Evolutionary conservation across 2,797 vertebrate species (phyloP).

Genomic region (Etheostoma perlongum): DNA sequence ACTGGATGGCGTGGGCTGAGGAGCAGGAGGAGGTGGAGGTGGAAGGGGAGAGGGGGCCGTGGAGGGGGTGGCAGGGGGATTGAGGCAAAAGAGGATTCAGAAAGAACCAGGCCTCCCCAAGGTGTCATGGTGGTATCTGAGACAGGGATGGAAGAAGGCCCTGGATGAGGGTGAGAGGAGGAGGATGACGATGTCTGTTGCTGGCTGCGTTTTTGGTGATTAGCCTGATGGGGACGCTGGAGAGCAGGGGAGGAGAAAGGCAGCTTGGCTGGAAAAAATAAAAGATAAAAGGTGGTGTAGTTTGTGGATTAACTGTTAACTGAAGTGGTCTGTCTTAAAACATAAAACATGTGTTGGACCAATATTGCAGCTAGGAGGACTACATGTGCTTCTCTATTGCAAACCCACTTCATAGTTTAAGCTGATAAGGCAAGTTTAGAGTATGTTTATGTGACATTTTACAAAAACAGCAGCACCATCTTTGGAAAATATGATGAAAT

Average conservation of each 20-base stretch:
- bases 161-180: constrained; percentile 46
- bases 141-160: constrained; percentile 47
- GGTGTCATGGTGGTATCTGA: constrained; percentile 77
- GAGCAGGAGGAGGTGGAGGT: constrained; percentile 42
- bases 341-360: neutral
- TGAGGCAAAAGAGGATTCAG: constrained; percentile 78
- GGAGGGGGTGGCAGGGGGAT: constrained; percentile 63
- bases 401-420: neutral
- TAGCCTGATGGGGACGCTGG: constrained; percentile 48
- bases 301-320: neutral
- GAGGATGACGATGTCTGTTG: constrained; percentile 26
- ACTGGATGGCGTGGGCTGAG: constrained; percentile 34
- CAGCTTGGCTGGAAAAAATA: constrained; percentile 54
- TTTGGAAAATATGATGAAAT: constrained; percentile 1
- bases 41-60: constrained; percentile 29
- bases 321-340: neutral
- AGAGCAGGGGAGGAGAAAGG: constrained; percentile 27
- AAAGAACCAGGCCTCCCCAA: constrained; percentile 73
- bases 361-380: neutral
- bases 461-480: neutral
- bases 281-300: neutral
- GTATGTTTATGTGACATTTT: neutral
- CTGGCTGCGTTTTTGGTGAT: constrained; percentile 45
- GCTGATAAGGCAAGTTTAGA: neutral
- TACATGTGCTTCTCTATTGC: neutral